These are phyloP conservation scores for Suillia variegata DNA, from an alignment of 2,888 invertebrate species.

Conservation along the genomic window DNA sequence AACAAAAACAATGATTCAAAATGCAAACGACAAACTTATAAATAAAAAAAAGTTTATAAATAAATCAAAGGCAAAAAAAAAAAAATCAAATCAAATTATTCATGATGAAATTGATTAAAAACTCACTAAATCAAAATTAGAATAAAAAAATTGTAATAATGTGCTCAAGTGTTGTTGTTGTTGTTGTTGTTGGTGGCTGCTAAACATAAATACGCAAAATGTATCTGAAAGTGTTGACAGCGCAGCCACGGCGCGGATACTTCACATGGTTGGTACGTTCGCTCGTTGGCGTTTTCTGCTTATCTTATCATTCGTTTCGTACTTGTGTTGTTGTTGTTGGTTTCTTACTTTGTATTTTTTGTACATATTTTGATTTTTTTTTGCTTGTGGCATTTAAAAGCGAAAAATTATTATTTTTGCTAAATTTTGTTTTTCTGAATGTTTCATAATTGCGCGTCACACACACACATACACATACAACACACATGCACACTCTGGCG, in stretches of 20 bases:
- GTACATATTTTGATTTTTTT: neutral
- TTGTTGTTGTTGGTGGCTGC: too few relatives aligned
- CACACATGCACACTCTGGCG: neutral
- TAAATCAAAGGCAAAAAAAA: neutral
- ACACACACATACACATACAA: conserved; percentile 1
- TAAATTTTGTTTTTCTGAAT: too few relatives aligned
- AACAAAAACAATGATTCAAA: neutral
- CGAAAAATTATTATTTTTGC: conserved; percentile 3
- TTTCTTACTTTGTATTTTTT: too few relatives aligned
- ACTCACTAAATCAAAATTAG: neutral
- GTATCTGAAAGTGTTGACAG: too few relatives aligned
- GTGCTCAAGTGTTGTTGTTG: too few relatives aligned
- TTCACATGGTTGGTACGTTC: conserved; percentile 2
- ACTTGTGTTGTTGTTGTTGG: neutral
- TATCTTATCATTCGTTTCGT: conserved; percentile 34
- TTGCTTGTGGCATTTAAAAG: conserved; percentile 6
- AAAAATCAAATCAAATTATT: neutral
- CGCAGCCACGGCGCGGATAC: too few relatives aligned
- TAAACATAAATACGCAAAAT: too few relatives aligned
- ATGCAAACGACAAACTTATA: too few relatives aligned
- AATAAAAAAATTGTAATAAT: too few relatives aligned
- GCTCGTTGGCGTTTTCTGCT: conserved; percentile 23
- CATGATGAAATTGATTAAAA: neutral
- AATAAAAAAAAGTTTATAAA: too few relatives aligned
- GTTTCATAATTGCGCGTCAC: too few relatives aligned